phyloP scores from a whole-genome alignment of 1,140 invertebrate species.

The Dinothrombium tinctorium region DNA sequence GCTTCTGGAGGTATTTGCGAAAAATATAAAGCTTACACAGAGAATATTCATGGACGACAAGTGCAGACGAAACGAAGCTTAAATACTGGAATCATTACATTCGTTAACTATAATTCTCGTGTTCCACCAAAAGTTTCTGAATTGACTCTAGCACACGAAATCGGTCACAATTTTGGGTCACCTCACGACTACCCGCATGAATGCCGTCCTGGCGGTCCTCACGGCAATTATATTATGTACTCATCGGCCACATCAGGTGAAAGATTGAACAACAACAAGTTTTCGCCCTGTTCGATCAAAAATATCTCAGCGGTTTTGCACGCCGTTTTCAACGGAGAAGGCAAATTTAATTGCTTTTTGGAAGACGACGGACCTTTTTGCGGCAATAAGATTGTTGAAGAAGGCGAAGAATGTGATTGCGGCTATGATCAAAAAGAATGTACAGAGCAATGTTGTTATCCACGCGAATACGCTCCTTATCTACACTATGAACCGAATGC shows the following conservation, averaged over 20 bases:
- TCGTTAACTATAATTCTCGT: conserved; percentile 92
- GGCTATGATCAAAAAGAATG: conserved; percentile 86
- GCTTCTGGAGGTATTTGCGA: conserved; percentile 97
- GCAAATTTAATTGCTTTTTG: conserved; percentile 84
- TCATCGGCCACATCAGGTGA: conserved; percentile 82
- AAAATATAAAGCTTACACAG: conserved; percentile 87
- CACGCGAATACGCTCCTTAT: conserved; percentile 38
- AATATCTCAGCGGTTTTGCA: conserved; percentile 87
- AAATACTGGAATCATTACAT: conserved; percentile 97
- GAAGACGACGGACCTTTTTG: conserved; percentile 83
- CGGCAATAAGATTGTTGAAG: conserved; percentile 95
- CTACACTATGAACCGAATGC: conserved; percentile 39
- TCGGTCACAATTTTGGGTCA: conserved; percentile 97
- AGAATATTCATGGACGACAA: conserved; percentile 74
- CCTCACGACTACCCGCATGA: conserved; percentile 86
- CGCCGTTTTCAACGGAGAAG: conserved; percentile 50
- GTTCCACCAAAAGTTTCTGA: conserved; percentile 93
- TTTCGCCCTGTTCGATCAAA: conserved; percentile 69
- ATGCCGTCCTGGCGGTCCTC: conserved; percentile 59
- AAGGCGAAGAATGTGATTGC: conserved; percentile 93
- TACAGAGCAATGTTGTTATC: conserved; percentile 79
- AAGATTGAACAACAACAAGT: conserved; percentile 78
- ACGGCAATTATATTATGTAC: conserved; percentile 75
- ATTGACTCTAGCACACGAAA: conserved; percentile 91
- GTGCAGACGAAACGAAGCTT: conserved; percentile 76